Evolutionary conservation across 2,888 invertebrate species (phyloP), one percentile per base, ranked within the genome.

Genomic region (Hypselothyrea guttata): DNA sequence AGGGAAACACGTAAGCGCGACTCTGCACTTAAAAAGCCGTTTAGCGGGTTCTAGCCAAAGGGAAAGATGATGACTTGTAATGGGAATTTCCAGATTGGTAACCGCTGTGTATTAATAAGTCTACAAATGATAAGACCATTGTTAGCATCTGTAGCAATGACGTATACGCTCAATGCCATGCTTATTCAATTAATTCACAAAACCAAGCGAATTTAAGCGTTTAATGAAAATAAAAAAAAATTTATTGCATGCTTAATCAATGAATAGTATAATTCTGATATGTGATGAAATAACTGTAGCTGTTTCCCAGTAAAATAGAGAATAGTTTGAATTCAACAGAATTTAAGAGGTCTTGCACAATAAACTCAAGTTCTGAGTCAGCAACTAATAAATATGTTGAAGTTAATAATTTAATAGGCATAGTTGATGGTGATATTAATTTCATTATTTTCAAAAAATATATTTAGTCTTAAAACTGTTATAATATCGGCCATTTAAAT

Each of bases 41-140:
- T 60, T 35, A n/a, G 46, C 51, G 46, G 42, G 46, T 62, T 56
- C 44, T 13, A 57, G 33, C 33, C 54, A 37, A 22, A 58, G 79
- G 79, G 73, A 77, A 77, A 75, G 59, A 63, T 40, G 27, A 11
- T 75, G 72, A 77, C 45, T 78, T 60, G 60, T 1, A 55, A 49
- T 57, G 59, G 77, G 81, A 53, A 70, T 58, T 48, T 67, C 77
- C 81, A 58, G n/a, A 27, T 44, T 61, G 55, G 31, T 9, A 66
- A 49, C 59, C 70, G 57, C 70, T 60, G 31, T 22, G 42, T 51
- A 47, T 51, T 30, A 35, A 42, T 31, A 57, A 34, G 11, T 42
- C 15, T 27, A 38, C 28, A 16, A 34, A 16, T 42, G 22, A 22
- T 22, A 22, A 53, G 16, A 11, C 42, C 40, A 30, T 45, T 53